Conservation (phyloP, 2,888 invertebrate genomes). For the Ennomos quercinarius region DNA sequence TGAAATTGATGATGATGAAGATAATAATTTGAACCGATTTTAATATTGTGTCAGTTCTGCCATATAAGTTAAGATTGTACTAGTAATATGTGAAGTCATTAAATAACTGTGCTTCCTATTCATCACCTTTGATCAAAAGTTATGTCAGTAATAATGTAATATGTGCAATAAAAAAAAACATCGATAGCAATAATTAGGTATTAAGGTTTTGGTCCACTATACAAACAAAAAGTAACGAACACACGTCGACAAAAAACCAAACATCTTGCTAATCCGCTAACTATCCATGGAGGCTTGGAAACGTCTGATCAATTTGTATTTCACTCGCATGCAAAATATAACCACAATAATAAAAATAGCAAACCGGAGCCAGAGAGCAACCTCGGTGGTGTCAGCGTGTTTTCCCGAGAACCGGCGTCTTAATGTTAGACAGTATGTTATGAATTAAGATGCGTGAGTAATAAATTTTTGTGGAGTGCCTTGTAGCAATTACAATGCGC, state of each 20-base stretch:
- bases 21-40: background rate
- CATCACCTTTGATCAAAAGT: background rate
- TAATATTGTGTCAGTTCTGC: background rate
- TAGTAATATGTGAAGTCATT: no score
- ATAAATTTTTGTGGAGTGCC: slow-evolving; percentile 51
- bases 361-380: slow-evolving; percentile 44
- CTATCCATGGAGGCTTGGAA: slow-evolving; percentile 27
- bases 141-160: no score
- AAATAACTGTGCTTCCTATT: background rate
- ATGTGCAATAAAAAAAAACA: background rate
- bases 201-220: background rate
- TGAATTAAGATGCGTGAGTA: slow-evolving; percentile 52
- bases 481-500: slow-evolving; percentile 52
- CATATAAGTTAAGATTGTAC: background rate
- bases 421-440: slow-evolving; percentile 36
- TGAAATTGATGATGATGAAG: slow-evolving; percentile 3
- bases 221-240: background rate
- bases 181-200: slow-evolving; percentile 5
- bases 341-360: slow-evolving; percentile 40
- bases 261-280: slow-evolving; percentile 31
- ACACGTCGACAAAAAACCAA: slow-evolving; percentile 18
- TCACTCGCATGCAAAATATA: slow-evolving; percentile 39
- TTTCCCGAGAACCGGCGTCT: slow-evolving; percentile 46
- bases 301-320: slow-evolving; percentile 39
- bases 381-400: slow-evolving; percentile 47